phyloP scores from a whole-genome alignment of 1,140 invertebrate species.

The Drosophila repletoides region DNA sequence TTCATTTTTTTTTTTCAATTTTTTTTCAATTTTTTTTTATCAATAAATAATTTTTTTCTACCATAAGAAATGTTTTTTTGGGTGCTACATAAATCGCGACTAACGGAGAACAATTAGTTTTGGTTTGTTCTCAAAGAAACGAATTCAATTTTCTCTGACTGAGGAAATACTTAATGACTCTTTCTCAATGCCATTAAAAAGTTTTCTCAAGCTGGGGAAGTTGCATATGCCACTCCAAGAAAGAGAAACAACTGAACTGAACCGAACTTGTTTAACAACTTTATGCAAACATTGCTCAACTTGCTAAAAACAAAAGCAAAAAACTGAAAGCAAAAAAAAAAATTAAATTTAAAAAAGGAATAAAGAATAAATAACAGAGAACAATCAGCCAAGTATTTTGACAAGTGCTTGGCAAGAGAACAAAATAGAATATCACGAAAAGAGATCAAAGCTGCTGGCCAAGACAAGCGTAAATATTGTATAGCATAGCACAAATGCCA shows the following conservation, averaged over 20 bases:
- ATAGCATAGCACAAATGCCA: slow-evolving; percentile 61
- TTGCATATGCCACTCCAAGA: slow-evolving; percentile 6
- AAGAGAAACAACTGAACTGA: not conserved
- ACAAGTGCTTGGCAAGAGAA: slow-evolving; percentile 63
- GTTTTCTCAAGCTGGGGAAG: slow-evolving; percentile 2
- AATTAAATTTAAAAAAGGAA: not conserved
- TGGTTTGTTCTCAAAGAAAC: no score
- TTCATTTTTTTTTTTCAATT: not conserved
- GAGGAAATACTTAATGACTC: slow-evolving; percentile 3
- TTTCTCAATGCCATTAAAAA: slow-evolving; percentile 3
- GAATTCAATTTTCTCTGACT: not conserved
- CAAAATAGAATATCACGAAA: slow-evolving; percentile 59
- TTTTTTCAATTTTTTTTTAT: not conserved
- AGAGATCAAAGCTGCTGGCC: slow-evolving; percentile 64
- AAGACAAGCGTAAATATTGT: slow-evolving; percentile 77
- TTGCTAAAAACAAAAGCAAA: slow-evolving; percentile 42
- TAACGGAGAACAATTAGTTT: not conserved
- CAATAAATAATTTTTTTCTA: not conserved
- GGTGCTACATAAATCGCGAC: no score
- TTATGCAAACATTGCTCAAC: slow-evolving; percentile 50
- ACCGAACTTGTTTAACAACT: slow-evolving; percentile 42
- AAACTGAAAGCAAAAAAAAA: slow-evolving; percentile 1
- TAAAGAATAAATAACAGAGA: slow-evolving; percentile 50
- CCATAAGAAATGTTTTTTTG: not conserved
- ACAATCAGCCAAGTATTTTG: slow-evolving; percentile 63